phyloP scores from a whole-genome alignment of 2,113 vertebrate species.

The Tyrannus savana region DNA sequence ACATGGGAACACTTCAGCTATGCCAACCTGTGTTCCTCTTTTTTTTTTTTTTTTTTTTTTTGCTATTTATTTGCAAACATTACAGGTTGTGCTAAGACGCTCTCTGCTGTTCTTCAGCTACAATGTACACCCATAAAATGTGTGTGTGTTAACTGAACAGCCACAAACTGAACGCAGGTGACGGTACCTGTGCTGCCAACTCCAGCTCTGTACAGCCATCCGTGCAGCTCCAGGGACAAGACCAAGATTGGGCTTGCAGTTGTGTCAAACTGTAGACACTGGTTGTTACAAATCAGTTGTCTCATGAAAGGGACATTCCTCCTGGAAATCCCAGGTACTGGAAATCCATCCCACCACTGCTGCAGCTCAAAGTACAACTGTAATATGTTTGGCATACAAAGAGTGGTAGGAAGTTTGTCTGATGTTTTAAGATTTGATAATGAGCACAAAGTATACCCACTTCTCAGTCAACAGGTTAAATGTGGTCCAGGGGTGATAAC shows the following conservation, averaged over 20 bases:
- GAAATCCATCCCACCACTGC: not conserved
- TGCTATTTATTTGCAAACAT: not conserved
- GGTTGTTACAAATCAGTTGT: not conserved
- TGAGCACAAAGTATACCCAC: not conserved
- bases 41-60: not conserved
- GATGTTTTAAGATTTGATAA: not conserved
- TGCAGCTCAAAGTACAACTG: not conserved
- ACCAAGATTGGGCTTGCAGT: not conserved
- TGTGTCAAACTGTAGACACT: not conserved
- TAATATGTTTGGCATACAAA: not conserved
- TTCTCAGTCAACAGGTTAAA: conserved; percentile 11
- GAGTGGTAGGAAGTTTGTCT: not conserved
- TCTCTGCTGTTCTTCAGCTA: not conserved
- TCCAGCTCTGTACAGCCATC: not conserved
- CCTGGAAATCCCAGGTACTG: not conserved
- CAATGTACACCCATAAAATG: not conserved
- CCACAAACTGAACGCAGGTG: not conserved
- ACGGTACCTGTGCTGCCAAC: not conserved
- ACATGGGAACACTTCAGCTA: not conserved
- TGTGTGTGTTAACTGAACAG: not conserved
- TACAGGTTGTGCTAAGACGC: not conserved
- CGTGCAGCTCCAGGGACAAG: not conserved
- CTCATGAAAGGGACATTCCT: not conserved
- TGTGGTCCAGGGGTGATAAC: not conserved
- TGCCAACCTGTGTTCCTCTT: not conserved